Evolutionary conservation across 2,797 vertebrate genomes (phyloP), one percentile per base, ranked within the genome.

Genomic region (Rhinophrynus dorsalis): DNA sequence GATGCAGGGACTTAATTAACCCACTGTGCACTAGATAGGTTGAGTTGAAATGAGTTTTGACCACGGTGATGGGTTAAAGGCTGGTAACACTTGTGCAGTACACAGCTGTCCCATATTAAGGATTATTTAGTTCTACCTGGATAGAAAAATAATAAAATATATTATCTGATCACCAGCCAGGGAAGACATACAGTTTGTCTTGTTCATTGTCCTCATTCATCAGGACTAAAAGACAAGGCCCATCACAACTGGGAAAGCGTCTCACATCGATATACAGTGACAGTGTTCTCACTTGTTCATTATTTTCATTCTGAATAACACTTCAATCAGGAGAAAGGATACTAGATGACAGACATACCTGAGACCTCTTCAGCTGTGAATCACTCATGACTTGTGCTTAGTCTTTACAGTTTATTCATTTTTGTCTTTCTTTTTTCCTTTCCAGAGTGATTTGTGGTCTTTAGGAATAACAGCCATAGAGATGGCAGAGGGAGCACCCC

Each of bases 401-500:
- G 5, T 24, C 13, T 38, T 1, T 38, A 6, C 6, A 1, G 20
- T 2, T 10, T 6, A 5, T 20, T 18, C 40, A 44, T 10, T 18
- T 44, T 1, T 44, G 7, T 6, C 9, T 59, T 38, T 24, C 82
- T 61, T 71, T 62, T 61, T 71, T 62, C 75, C 68, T 21, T 85
- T 79, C 45, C 90, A 98, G 96, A 98, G 96, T 20, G 96, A 98
- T 86, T 75, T 98, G 87, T 98, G 96, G 96, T 98, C 96, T 27
- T 84, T 97, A 80, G 96, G 96, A 61, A 98, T 98, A 88, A 98
- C 96, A 0, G 96, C 96, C 17, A 95, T 98, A 0, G 96, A 98
- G 85, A 98, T 98, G 96, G 96, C 96, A 2, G 96, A 98, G 87
- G 96, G 96, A 48, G 95, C 96, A 44, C 96, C 96, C 74, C 96